Base-by-base conservation (phyloP, 1,140 invertebrate genomes). In the Phthorimaea operculella region DNA sequence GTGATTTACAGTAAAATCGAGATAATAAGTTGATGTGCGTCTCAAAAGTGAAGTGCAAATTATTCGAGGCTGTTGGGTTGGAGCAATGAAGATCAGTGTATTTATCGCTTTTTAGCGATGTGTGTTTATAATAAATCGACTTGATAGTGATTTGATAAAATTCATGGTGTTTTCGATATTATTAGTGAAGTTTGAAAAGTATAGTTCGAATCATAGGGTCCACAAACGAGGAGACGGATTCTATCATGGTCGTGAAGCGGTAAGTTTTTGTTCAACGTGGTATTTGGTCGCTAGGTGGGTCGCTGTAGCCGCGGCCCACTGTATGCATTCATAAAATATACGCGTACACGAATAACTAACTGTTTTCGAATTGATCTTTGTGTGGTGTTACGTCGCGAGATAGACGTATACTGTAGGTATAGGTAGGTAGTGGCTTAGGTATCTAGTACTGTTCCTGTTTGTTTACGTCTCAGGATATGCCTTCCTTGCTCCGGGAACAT, bases 201-300 rank as follows among this genome's bases (percentile, higher is more conserved):
- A 79, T 80, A 81, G 63, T 79, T 78, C 74, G 69, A 84, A 86
- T 82, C 81, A 86, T 86, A 84, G 84, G 82, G 79, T 82, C 84
- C 75, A 81, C 74, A 76, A 80, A 76, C 72, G 82, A 80, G 74
- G 73, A 72, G 75, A 85, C 84, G 81, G 84, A 84, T 83, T 83
- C 81, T 82, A 85, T 73, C 79, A 86, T 86, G 84, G 84, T 86
- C 76, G 84, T 86, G 79, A 86, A 86, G 83, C 84, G 84, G 84
- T 86, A 68, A 79, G 84, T 76, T 58, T 49, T 64, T 44, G 33
- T 66, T 42, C 45, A 58, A 54, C 56, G 56, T 58, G 51, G 48
- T 50, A 16, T 39, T 39, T 39, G 10, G 36, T 39, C n/a, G 36
- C 36, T 10, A n/a, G 36, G 36, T 12, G 36, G 10, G 36, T n/a